phyloP scores from a whole-genome alignment of 23 tunicate species.

The Clavelina lepadiformis region DNA sequence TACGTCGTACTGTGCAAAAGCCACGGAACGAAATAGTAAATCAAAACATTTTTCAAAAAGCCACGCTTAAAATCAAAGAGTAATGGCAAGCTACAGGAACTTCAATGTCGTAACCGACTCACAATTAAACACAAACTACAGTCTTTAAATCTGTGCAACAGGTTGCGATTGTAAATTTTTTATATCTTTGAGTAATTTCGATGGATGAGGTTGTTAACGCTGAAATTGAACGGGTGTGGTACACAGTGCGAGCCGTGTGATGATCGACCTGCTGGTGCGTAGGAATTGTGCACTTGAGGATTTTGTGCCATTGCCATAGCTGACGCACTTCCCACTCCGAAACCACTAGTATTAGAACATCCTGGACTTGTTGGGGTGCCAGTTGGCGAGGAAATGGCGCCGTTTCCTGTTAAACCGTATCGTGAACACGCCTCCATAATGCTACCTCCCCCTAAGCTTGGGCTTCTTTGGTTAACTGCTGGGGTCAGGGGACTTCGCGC shows the following conservation, averaged over 20 bases:
- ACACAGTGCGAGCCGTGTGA: constrained; percentile 27
- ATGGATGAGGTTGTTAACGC: constrained; percentile 71
- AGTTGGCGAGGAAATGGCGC: too few species aligned
- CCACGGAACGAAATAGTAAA: too few species aligned
- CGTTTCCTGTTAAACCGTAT: constrained; percentile 31
- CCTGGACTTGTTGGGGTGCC: constrained; percentile 62
- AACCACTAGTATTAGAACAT: constrained; percentile 26
- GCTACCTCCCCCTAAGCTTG: constrained; percentile 24
- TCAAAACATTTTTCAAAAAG: too few species aligned
- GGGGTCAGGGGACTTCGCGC: constrained; percentile 46
- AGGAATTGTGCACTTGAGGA: constrained; percentile 15
- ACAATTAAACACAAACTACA: too few species aligned
- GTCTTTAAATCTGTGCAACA: too few species aligned
- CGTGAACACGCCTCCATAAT: constrained; percentile 57
- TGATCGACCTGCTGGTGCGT: constrained; percentile 5
- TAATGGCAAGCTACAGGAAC: too few species aligned
- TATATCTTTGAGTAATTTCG: constrained; percentile 27
- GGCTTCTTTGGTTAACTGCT: constrained; percentile 37
- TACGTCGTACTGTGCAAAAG: too few species aligned
- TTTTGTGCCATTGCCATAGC: constrained; percentile 11
- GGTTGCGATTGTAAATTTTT: too few species aligned
- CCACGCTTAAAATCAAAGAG: too few species aligned
- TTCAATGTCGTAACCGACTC: too few species aligned
- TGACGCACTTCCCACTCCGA: constrained; percentile 25
- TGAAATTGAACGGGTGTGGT: constrained; percentile 64